These are phyloP conservation scores for Alcedo atthis DNA, from an alignment of 2,797 vertebrate genomes.

Conservation along the genomic window DNA sequence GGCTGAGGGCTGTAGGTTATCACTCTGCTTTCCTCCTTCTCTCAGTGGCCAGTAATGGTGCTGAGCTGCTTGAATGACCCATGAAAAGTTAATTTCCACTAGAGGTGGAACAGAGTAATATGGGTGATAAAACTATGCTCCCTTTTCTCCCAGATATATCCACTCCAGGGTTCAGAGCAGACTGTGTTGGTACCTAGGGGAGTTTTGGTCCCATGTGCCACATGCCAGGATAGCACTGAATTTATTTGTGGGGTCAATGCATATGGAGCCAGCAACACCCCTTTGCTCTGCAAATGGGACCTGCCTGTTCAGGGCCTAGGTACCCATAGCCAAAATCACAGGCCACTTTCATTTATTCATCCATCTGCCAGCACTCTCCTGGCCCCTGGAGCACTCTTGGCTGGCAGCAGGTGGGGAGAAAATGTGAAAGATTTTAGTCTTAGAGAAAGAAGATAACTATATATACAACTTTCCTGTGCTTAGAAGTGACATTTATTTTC, in stretches of 20 bases:
- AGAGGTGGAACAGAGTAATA: not conserved
- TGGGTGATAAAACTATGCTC: not conserved
- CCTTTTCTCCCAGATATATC: not conserved
- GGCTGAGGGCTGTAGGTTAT: not conserved
- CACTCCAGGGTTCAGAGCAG: not conserved
- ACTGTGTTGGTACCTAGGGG: not conserved
- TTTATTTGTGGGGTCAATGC: not conserved
- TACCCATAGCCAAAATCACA: not conserved
- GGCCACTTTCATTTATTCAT: not conserved
- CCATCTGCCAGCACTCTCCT: not conserved
- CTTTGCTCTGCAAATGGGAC: not conserved
- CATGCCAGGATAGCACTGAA: not conserved
- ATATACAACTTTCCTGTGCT: conserved; percentile 49
- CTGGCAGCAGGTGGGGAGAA: conserved; percentile 17
- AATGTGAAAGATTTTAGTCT: conserved; percentile 26
- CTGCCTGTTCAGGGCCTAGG: not conserved
- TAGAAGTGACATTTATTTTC: conserved; percentile 68
- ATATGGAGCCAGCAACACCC: not conserved
- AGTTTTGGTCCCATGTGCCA: not conserved
- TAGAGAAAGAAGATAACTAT: conserved; percentile 27
- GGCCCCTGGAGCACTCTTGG: not conserved
- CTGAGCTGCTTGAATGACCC: not conserved
- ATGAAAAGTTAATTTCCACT: not conserved
- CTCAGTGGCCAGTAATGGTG: not conserved
- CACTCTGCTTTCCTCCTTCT: not conserved